phyloP scores from a whole-genome alignment of 2,888 invertebrate genomes.

The Pseudolycoriella hygida region DNA sequence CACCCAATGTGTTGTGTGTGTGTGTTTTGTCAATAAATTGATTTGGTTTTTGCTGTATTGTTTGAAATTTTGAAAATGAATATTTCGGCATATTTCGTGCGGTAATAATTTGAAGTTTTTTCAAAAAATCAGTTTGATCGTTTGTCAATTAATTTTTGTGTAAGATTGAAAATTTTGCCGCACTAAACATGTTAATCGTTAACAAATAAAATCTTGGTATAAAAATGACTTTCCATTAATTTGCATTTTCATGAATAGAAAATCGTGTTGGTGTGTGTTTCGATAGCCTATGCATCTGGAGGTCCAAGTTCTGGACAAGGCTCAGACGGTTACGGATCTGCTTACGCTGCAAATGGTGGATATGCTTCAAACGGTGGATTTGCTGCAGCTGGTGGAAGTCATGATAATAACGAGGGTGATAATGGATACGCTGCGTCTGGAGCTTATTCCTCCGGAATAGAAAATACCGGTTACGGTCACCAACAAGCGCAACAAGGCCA shows the following conservation, averaged over 20 bases:
- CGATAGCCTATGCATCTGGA: background rate
- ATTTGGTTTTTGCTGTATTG: too few relatives aligned
- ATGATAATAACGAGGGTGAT: constrained; percentile 5
- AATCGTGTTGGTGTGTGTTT: background rate
- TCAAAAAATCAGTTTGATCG: too few relatives aligned
- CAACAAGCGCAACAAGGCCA: background rate
- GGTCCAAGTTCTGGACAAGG: background rate
- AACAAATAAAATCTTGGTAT: too few relatives aligned
- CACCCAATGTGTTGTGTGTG: too few relatives aligned
- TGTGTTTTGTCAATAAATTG: too few relatives aligned
- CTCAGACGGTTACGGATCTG: background rate
- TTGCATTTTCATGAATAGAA: background rate
- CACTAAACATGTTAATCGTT: too few relatives aligned
- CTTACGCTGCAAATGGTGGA: constrained; percentile 9
- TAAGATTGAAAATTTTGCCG: too few relatives aligned
- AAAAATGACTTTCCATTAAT: too few relatives aligned
- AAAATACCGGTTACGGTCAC: constrained; percentile 6
- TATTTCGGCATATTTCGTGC: too few relatives aligned
- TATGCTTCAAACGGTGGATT: constrained; percentile 10
- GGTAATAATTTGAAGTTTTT: too few relatives aligned
- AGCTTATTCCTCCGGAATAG: constrained; percentile 11
- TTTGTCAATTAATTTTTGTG: too few relatives aligned
- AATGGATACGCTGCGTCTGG: constrained; percentile 13
- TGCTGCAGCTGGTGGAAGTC: background rate
- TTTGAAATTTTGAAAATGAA: too few relatives aligned